These are phyloP conservation scores for Manis javanica DNA, from an alignment of 2,797 vertebrate genomes.

Conservation along the genomic window DNA sequence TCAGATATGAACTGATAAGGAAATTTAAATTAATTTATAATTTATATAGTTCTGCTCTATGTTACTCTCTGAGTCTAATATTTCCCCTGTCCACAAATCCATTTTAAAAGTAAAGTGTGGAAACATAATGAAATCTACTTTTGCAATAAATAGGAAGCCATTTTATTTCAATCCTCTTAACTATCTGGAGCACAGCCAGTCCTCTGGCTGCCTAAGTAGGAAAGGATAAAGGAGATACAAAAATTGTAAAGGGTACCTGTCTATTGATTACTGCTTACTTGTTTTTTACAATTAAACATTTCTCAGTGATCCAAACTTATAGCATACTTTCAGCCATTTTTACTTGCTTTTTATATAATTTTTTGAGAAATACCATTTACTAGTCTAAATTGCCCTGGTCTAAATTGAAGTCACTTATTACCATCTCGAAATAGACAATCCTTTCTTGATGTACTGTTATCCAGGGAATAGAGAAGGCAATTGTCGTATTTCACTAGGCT, in stretches of 20 bases:
- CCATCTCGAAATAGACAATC: background rate
- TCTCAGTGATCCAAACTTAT: background rate
- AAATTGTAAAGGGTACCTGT: background rate
- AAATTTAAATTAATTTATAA: background rate
- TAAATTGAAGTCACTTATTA: constrained; percentile 16
- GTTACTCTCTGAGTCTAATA: background rate
- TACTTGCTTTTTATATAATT: background rate
- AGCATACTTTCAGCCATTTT: background rate
- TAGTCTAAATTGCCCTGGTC: background rate
- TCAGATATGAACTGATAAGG: background rate
- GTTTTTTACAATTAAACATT: background rate
- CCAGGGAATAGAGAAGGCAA: background rate
- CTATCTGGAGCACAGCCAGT: background rate
- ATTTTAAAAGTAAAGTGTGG: background rate
- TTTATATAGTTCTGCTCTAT: background rate
- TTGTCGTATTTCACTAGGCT: background rate
- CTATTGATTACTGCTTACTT: background rate
- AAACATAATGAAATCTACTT: background rate
- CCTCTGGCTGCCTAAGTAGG: background rate
- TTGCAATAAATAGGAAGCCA: background rate
- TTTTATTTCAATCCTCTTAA: background rate
- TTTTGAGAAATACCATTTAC: constrained; percentile 1
- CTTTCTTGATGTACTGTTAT: background rate
- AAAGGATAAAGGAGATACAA: background rate
- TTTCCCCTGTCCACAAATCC: background rate